Conservation (phyloP, 2,797 vertebrate species). For the Perodicticus potto region DNA sequence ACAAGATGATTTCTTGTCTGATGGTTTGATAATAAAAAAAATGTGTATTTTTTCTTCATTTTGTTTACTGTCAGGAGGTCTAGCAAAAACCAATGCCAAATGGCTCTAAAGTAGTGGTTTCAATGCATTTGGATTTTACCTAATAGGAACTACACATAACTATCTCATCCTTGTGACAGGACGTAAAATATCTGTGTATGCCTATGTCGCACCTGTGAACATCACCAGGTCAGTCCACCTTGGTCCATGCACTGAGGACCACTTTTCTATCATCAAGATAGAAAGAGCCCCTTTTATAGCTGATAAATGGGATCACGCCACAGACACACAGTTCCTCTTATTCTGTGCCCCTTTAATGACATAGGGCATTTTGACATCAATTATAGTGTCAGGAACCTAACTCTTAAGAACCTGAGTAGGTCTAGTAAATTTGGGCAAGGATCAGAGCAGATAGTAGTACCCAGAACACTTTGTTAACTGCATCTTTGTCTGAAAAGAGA, state of each 20-base stretch:
- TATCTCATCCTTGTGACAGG: neutral
- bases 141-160: neutral
- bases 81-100: neutral
- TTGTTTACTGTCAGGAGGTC: slow-evolving; percentile 45
- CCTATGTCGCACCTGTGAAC: neutral
- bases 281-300: neutral
- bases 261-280: neutral
- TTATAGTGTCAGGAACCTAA: neutral
- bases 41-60: neutral
- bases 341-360: neutral
- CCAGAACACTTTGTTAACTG: neutral
- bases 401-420: neutral
- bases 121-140: neutral
- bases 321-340: neutral
- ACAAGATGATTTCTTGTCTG: neutral
- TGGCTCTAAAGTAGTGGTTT: slow-evolving; percentile 16
- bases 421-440: neutral
- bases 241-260: neutral
- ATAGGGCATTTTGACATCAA: neutral
- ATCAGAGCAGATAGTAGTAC: neutral
- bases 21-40: slow-evolving; percentile 29
- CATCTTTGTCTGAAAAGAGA: neutral
- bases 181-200: neutral
- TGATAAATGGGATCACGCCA: neutral
- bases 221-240: neutral